Percentiles rank a stretch among this genome's conserved stretches.
Evolutionary conservation across 2,797 vertebrate species (phyloP).

Genomic region (Phataginus tetradactyla): DNA sequence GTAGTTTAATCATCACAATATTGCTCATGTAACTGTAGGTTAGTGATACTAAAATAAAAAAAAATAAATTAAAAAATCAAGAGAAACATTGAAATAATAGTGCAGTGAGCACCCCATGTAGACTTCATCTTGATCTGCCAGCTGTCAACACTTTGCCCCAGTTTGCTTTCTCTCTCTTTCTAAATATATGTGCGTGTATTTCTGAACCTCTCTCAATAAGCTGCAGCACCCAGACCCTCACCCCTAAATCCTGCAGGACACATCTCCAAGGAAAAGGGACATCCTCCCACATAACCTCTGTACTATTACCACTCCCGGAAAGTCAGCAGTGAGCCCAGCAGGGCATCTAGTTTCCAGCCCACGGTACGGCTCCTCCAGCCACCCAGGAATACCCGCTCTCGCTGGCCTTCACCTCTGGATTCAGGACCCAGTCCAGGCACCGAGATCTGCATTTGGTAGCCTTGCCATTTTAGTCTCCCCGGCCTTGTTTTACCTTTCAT

Average conservation of each 20-base stretch:
- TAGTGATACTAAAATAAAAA: too few species aligned
- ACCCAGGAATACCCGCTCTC: accelerated
- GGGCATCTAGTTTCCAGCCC: not conserved
- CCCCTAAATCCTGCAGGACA: not conserved
- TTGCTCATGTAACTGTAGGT: too few species aligned
- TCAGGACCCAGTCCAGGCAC: accelerated
- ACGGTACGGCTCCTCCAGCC: accelerated
- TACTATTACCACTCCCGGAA: accelerated
- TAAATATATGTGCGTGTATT: accelerated
- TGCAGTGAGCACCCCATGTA: accelerated
- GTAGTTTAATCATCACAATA: too few species aligned
- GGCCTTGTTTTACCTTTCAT: not conserved
- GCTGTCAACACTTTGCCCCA: not conserved
- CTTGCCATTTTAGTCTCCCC: not conserved
- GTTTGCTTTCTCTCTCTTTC: not conserved
- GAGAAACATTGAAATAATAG: not conserved
- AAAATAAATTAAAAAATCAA: too few species aligned
- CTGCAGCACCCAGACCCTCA: not conserved
- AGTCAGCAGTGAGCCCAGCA: accelerated
- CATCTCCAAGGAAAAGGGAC: not conserved
- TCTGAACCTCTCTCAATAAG: not conserved
- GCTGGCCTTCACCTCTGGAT: accelerated
- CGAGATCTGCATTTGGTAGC: accelerated
- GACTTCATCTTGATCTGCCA: accelerated
- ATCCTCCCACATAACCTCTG: accelerated